Evolutionary conservation across 2,888 invertebrate species (phyloP), one percentile per base, ranked within the genome.

Genomic region (Allophyes oxyacanthae): DNA sequence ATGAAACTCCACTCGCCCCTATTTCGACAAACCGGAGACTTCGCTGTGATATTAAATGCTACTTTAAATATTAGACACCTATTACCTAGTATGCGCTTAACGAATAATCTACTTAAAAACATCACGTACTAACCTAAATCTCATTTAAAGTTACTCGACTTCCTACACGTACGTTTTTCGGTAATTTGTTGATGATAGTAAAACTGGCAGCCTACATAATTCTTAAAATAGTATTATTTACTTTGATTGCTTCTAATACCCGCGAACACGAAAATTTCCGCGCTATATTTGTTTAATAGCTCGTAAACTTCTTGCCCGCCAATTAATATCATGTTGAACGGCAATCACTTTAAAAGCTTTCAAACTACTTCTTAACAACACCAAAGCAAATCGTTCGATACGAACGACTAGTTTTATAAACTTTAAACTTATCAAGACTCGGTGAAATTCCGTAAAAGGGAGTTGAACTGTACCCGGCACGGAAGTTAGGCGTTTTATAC

Each of bases 401-500:
- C 37, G 52, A 60, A 30, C 32, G 26, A 52, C 44, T 55, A 50
- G 59, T 65, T 74, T 65, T 60, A 62, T 65, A 54, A 62, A 68
- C 54, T 66, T 55, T 63, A 54, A 62, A 68, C 54, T 66, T 55
- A 11, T 37, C 33, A 55, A 61, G 48, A 56, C 15, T 63, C 45
- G 32, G 11, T n/a, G 14, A 26, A 13, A 54, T 42, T 57, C 43
- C 37, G 52, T 33, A 41, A 41, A 61, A 68, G 30, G 61, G 34
- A 30, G n/a, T 46, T 53, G 32, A 9, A 42, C 32, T 42, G 57
- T 54, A 20, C 9, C 40, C 45, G 66, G 44, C 38, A 45, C 63
- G 70, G 71, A 78, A 82, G 75, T 77, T 62, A 59, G 69, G 69
- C 73, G 74, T 77, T 81, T 76, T 70, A 66, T 53, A 69, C 72